A percentile compares a stretch with the other conserved stretches of the same genome.
Conservation (phyloP, 2,113 vertebrate species). For the Chelonoidis abingdonii region DNA sequence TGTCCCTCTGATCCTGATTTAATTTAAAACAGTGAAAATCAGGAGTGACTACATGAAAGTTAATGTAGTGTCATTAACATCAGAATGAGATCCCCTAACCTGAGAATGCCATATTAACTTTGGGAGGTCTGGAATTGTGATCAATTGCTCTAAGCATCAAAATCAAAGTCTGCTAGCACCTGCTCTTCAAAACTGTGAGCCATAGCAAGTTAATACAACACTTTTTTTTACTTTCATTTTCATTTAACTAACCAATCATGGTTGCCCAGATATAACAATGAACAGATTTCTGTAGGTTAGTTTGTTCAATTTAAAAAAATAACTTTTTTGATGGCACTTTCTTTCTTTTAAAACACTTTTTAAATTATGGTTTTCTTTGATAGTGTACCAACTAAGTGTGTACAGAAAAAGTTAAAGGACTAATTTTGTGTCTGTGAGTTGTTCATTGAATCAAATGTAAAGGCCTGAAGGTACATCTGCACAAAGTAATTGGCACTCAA, state of each 20-base stretch:
- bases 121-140: not conserved
- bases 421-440: constrained; percentile 58
- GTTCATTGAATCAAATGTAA: constrained; percentile 55
- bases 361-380: not conserved
- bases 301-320: not conserved
- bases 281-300: not conserved
- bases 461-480: constrained; percentile 68
- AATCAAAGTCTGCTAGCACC: not conserved
- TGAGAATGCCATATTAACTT: not conserved
- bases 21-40: not conserved
- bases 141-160: not conserved
- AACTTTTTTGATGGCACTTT: constrained; percentile 12
- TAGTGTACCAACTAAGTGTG: not conserved
- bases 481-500: constrained; percentile 76
- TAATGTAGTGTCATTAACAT: not conserved
- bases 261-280: not conserved
- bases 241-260: not conserved
- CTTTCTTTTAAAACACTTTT: constrained; percentile 35
- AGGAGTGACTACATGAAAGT: not conserved
- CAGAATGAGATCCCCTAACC: not conserved
- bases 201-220: not conserved
- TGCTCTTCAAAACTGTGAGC: not conserved
- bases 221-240: not conserved
- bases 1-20: not conserved
- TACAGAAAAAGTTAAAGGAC: constrained; percentile 67